phyloP scores from a whole-genome alignment of 2,797 vertebrate species.

The Lacerta agilis region DNA sequence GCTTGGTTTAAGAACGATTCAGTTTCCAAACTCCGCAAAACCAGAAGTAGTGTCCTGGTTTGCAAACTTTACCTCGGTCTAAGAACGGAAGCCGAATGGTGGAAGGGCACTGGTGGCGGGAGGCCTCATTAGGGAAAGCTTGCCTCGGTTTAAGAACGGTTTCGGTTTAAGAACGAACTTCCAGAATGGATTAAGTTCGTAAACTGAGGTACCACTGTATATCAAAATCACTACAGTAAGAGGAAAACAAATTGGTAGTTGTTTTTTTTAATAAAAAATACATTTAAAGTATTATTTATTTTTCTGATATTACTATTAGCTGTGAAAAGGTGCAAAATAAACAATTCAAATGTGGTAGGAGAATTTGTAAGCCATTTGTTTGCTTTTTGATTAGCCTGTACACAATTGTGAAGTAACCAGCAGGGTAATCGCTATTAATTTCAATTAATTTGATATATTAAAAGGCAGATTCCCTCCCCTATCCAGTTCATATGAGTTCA shows the following conservation, averaged over 20 bases:
- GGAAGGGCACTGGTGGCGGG: too few species aligned
- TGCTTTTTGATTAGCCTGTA: slow-evolving; percentile 1
- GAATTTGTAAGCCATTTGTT: not conserved
- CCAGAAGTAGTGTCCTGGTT: too few species aligned
- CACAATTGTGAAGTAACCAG: not conserved
- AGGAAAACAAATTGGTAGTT: not conserved
- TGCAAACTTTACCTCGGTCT: too few species aligned
- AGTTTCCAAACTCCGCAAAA: too few species aligned
- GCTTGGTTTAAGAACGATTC: too few species aligned
- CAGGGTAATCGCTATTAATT: not conserved
- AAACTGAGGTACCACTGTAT: not conserved
- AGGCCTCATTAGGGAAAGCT: too few species aligned
- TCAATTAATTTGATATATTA: not conserved
- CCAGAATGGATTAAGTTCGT: too few species aligned
- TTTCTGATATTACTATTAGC: not conserved
- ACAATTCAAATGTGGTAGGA: not conserved
- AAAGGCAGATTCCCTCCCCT: not conserved
- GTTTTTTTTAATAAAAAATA: not conserved
- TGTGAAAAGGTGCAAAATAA: not conserved
- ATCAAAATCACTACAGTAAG: not conserved
- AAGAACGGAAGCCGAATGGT: too few species aligned
- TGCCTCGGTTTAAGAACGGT: too few species aligned
- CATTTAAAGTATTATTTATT: not conserved
- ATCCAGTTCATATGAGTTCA: not conserved
- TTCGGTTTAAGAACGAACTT: too few species aligned